Percentiles rank a stretch among this genome's conserved stretches.
phyloP scores from a whole-genome alignment of 1,140 invertebrate genomes.

The Aphaenogaster floridana region DNA sequence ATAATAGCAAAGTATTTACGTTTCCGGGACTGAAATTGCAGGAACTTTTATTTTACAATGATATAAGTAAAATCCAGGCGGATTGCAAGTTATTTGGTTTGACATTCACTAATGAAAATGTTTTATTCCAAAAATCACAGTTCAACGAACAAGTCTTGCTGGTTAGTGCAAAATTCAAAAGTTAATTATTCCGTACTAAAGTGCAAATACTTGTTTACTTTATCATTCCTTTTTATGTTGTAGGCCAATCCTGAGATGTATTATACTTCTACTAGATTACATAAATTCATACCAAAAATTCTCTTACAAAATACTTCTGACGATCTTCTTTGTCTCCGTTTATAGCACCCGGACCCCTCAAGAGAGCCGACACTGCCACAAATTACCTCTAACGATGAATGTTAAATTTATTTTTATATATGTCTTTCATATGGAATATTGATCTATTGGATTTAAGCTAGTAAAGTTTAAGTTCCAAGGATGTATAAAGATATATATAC shows the following conservation, averaged over 20 bases:
- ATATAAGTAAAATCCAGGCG: conserved; percentile 69
- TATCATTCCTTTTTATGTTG: conserved; percentile 57
- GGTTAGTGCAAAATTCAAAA: conserved; percentile 70
- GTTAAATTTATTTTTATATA: neutral
- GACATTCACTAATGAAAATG: conserved; percentile 69
- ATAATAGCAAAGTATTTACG: conserved; percentile 86
- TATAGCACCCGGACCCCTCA: no score
- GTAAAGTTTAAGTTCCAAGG: neutral
- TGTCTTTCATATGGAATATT: neutral
- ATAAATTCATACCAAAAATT: conserved; percentile 77
- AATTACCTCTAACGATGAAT: conserved; percentile 19
- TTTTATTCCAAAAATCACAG: conserved; percentile 79
- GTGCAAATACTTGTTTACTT: conserved; percentile 18
- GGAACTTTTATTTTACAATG: conserved; percentile 80
- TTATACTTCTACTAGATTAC: conserved; percentile 69
- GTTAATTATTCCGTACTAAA: conserved; percentile 4
- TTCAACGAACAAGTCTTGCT: conserved; percentile 73
- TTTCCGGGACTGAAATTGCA: conserved; percentile 84
- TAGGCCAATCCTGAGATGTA: conserved; percentile 78
- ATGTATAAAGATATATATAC: neutral
- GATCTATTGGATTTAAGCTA: neutral
- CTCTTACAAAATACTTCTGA: conserved; percentile 58
- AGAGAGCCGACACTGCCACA: no score
- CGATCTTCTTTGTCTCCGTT: no score
- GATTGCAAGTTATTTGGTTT: conserved; percentile 80